Conservation (phyloP, 2,113 vertebrate genomes). For the Lathamus discolor region DNA sequence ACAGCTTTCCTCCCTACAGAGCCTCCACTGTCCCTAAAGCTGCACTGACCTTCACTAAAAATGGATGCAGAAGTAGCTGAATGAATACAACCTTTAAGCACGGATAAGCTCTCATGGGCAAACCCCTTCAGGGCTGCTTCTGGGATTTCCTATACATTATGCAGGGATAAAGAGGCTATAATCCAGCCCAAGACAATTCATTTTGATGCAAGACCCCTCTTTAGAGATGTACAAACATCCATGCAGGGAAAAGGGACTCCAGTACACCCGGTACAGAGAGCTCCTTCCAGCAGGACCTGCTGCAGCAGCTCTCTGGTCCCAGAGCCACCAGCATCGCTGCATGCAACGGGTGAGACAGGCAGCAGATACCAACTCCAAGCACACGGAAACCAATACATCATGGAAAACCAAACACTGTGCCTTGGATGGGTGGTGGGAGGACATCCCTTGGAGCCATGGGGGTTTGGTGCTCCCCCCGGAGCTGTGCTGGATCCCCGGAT, state of each 20-base stretch:
- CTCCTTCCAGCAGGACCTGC: background rate
- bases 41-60: background rate
- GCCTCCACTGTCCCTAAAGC: background rate
- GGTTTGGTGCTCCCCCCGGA: background rate
- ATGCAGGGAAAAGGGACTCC: background rate
- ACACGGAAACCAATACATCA: rapidly evolving
- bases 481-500: background rate
- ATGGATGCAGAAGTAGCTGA: background rate
- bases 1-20: background rate
- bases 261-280: background rate
- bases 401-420: rapidly evolving
- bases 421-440: background rate
- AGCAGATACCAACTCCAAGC: background rate
- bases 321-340: rapidly evolving
- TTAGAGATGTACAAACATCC: background rate
- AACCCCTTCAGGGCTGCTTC: background rate
- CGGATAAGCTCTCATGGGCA: background rate
- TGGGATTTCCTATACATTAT: background rate
- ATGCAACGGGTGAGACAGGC: rapidly evolving
- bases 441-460: rapidly evolving
- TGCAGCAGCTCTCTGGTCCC: rapidly evolving
- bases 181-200: background rate
- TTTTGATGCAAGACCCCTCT: background rate
- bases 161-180: background rate
- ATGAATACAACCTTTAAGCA: background rate